Conservation (phyloP, 2,113 vertebrate species). For the Semicossyphus pulcher region DNA sequence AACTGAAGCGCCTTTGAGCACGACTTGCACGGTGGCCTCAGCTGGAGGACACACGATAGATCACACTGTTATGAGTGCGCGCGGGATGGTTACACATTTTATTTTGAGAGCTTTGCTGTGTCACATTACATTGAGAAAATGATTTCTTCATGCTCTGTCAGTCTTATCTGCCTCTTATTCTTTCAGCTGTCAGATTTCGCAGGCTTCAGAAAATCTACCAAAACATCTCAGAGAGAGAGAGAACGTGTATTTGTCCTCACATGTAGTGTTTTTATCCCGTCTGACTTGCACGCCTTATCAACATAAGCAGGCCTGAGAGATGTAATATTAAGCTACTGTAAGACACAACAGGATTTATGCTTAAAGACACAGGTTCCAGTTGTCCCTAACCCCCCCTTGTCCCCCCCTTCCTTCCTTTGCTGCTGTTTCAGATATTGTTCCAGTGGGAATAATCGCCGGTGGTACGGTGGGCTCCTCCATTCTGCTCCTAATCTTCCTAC, state of each 20-base stretch:
- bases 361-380: slow-evolving; percentile 52
- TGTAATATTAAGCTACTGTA: slow-evolving; percentile 24
- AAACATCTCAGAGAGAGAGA: slow-evolving; percentile 38
- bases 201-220: slow-evolving; percentile 51
- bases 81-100: slow-evolving; percentile 37
- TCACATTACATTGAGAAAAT: slow-evolving; percentile 48
- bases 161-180: slow-evolving; percentile 50
- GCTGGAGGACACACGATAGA: neutral
- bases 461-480: slow-evolving; percentile 89
- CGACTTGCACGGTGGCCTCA: slow-evolving; percentile 3
- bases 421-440: slow-evolving; percentile 86
- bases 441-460: slow-evolving; percentile 90
- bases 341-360: slow-evolving; percentile 52
- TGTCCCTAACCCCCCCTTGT: slow-evolving; percentile 60
- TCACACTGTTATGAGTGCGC: slow-evolving; percentile 8
- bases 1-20: slow-evolving; percentile 30
- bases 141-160: slow-evolving; percentile 52
- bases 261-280: slow-evolving; percentile 38
- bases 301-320: slow-evolving; percentile 50
- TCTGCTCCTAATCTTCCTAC: slow-evolving; percentile 87
- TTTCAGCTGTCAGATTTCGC: slow-evolving; percentile 58
- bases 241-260: slow-evolving; percentile 28
- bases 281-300: slow-evolving; percentile 53
- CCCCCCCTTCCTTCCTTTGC: too few species aligned
- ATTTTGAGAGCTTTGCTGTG: slow-evolving; percentile 26